phyloP scores from a whole-genome alignment of 2,113 vertebrate genomes.

The Dipodomys merriami region DNA sequence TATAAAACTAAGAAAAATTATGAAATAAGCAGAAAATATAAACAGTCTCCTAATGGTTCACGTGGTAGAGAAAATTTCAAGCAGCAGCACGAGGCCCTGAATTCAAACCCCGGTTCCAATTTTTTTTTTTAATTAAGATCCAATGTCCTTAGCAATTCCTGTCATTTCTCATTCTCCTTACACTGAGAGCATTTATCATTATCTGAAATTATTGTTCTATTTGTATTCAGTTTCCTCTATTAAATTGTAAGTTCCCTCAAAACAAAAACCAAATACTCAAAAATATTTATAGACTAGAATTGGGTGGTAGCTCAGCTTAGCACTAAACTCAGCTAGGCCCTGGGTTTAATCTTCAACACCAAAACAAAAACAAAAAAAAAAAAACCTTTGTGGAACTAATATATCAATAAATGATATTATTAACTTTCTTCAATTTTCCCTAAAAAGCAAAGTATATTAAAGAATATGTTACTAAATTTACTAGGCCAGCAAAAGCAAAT shows the following conservation, averaged over 20 bases:
- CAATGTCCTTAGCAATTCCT: not conserved
- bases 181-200: not conserved
- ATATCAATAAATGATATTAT: not conserved
- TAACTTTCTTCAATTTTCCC: constrained; percentile 2
- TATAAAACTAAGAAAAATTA: not conserved
- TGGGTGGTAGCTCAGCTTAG: not conserved
- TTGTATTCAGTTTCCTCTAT: not conserved
- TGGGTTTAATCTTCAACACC: not conserved
- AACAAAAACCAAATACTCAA: not conserved
- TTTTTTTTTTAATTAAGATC: not conserved
- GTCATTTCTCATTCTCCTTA: constrained; percentile 36
- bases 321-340: no score
- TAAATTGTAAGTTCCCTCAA: constrained; percentile 43
- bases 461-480: not conserved
- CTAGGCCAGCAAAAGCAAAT: not conserved
- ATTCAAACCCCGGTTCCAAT: no score
- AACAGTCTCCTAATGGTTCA: not conserved
- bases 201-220: not conserved
- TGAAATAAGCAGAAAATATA: constrained; percentile 19
- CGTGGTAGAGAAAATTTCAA: no score
- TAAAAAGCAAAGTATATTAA: constrained; percentile 37
- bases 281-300: not conserved
- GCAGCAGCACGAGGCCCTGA: no score
- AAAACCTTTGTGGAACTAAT: not conserved
- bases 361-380: not conserved